Base-by-base conservation (phyloP, 1,140 invertebrate species). In the Formica selysi region DNA sequence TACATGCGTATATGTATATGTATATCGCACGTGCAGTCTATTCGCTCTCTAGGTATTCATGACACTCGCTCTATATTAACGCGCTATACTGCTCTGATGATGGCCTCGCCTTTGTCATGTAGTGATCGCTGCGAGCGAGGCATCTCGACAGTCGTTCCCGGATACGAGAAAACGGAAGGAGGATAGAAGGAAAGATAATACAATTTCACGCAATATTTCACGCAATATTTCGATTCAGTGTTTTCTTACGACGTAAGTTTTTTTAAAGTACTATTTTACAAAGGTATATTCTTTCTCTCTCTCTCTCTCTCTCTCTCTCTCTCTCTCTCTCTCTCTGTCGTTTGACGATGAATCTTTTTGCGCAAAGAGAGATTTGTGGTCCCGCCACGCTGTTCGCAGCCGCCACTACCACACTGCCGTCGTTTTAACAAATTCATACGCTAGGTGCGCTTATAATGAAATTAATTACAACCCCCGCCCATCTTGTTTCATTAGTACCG, bases 401-500 rank as follows among this genome's bases (percentile, higher is more conserved):
- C 79, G n/a, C 19, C 7, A n/a, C 41, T 8, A 57, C 8, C 26
- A 29, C 32, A 64, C 32, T 19, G 57, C n/a, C 57, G 57, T 44
- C 54, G 59, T 76, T 85, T 85, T 85, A 85, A 76, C 71, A 85
- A 85, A 76, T 85, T 85, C 73, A 64, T 65, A 65, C 81, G 73
- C 81, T 85, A 38, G 73, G 62, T 65, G 32, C 73, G 73, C 73
- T 85, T 76, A 85, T 85, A 85, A 85, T 19, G 73, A 85, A 85
- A 85, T 85, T 85, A 85, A 85, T 85, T 85, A 85, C 73, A 78
- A 61, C 26, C 57, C 48, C 38, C 61, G 71, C 44, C 57, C 61
- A 78, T 85, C 73, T 85, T 84, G 80, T 76, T 85, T 85, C 73
- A 78, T 76, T 85, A 85, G 59, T 74, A 83, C 79, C 79, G 54